Percentiles rank a stretch among this genome's conserved stretches.
These are phyloP conservation scores for Drosophila greeni DNA, from an alignment of 2,888 invertebrate genomes.

Conservation along the genomic window DNA sequence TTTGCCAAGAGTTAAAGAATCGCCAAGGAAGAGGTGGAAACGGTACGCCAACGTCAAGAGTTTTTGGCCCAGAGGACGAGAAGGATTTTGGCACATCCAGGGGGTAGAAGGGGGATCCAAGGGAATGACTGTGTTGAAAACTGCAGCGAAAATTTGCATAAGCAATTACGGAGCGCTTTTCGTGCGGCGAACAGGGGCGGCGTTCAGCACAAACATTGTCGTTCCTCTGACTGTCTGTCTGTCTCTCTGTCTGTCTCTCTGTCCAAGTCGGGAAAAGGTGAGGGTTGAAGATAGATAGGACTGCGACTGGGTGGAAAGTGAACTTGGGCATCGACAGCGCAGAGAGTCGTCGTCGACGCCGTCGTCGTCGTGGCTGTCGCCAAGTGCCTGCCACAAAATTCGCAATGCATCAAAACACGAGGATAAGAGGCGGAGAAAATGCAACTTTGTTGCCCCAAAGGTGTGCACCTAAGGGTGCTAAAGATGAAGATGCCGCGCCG, in stretches of 20 bases:
- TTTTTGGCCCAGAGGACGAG: constrained; percentile 15
- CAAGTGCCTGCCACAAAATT: constrained; percentile 52
- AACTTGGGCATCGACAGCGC: constrained; percentile 11
- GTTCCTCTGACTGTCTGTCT: constrained; percentile 6
- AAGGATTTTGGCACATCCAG: constrained; percentile 14
- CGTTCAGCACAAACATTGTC: constrained; percentile 36
- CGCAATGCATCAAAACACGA: constrained; percentile 48
- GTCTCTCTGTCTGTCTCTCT: constrained; percentile 5
- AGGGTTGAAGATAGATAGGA: not conserved
- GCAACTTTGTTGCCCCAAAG: constrained; percentile 35
- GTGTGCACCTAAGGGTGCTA: constrained; percentile 20
- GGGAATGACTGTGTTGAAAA: constrained; percentile 17
- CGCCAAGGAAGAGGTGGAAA: not conserved
- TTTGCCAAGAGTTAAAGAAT: constrained; percentile 27
- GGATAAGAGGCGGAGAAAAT: constrained; percentile 15
- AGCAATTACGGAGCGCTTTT: constrained; percentile 65
- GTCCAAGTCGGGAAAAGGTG: constrained; percentile 1
- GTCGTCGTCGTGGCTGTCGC: constrained; percentile 4
- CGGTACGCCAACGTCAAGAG: constrained; percentile 16
- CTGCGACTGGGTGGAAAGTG: not conserved
- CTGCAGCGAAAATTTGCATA: constrained; percentile 68
- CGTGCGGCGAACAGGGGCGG: constrained; percentile 17
- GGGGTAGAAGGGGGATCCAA: not conserved
- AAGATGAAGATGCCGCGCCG: constrained; percentile 13
- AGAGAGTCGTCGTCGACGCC: constrained; percentile 1